Evolutionary conservation across 64 coral and sea anemone species (phyloP).

Genomic region (Montipora capricornis): DNA sequence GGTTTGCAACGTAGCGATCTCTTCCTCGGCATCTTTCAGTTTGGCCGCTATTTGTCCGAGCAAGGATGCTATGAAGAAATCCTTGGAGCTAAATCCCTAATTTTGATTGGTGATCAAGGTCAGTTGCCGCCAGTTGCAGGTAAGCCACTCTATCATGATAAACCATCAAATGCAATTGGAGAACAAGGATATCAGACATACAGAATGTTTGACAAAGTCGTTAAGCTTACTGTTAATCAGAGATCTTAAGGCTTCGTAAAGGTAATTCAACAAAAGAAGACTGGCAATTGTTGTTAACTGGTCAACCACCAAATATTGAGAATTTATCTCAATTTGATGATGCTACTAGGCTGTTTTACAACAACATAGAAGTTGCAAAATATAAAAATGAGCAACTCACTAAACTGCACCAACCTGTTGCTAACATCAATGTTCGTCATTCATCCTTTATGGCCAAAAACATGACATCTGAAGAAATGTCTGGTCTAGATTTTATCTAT

Average conservation of each 20-base stretch:
- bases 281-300: slow-evolving; percentile 24
- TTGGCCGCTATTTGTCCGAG: too few species aligned
- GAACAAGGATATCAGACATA: too few species aligned
- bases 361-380: slow-evolving; percentile 32
- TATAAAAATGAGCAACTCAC: slow-evolving; percentile 35
- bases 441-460: slow-evolving; percentile 23
- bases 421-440: slow-evolving; percentile 33
- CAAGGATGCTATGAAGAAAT: neutral
- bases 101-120: too few species aligned
- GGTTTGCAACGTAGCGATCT: too few species aligned
- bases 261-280: slow-evolving; percentile 35
- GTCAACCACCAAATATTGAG: slow-evolving; percentile 20
- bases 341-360: neutral
- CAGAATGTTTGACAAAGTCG: too few species aligned
- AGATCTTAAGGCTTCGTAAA: slow-evolving; percentile 19
- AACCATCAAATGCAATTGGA: neutral
- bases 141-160: too few species aligned
- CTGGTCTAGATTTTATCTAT: slow-evolving; percentile 32
- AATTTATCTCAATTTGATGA: too few species aligned
- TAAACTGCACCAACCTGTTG: slow-evolving; percentile 35
- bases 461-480: slow-evolving; percentile 35
- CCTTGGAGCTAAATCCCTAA: neutral
- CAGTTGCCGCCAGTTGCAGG: too few species aligned
- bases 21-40: too few species aligned
- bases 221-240: neutral